Evolutionary conservation across 2,797 vertebrate genomes (phyloP).

Genomic region (Cossypha caffra): DNA sequence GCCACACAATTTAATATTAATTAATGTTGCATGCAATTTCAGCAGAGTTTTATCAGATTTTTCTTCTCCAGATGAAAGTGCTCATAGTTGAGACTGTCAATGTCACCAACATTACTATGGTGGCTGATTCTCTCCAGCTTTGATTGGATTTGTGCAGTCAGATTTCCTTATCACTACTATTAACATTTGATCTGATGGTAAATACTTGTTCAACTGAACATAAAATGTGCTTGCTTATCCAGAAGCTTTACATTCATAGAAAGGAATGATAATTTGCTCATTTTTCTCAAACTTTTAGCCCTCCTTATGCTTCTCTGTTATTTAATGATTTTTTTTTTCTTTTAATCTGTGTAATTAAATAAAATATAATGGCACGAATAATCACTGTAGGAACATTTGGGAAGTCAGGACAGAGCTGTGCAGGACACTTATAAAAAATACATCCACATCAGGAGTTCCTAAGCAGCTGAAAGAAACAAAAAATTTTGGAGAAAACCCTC

Average conservation of each 20-base stretch:
- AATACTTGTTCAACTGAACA: conserved; percentile 43
- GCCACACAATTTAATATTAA: not conserved
- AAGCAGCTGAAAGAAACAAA: not conserved
- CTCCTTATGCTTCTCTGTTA: conserved; percentile 17
- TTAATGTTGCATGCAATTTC: not conserved
- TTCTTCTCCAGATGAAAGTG: not conserved
- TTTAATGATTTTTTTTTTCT: conserved; percentile 6
- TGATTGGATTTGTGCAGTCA: conserved; percentile 26
- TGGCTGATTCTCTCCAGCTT: conserved; percentile 8
- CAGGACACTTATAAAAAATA: not conserved
- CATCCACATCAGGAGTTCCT: not conserved
- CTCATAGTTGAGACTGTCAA: not conserved
- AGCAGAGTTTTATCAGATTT: not conserved
- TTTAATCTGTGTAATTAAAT: conserved; percentile 42
- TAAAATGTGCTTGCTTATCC: conserved; percentile 53
- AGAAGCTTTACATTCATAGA: conserved; percentile 38
- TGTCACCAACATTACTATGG: not conserved
- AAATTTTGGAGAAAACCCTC: not conserved
- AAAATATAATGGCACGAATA: conserved; percentile 6
- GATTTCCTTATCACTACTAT: not conserved
- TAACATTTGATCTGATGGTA: conserved; percentile 50
- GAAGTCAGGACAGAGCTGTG: not conserved
- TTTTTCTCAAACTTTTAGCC: conserved; percentile 54
- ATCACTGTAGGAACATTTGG: not conserved
- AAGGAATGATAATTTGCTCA: conserved; percentile 61